Base-by-base conservation (phyloP, 2,888 invertebrate genomes). In the Ecliptopera silaceata region DNA sequence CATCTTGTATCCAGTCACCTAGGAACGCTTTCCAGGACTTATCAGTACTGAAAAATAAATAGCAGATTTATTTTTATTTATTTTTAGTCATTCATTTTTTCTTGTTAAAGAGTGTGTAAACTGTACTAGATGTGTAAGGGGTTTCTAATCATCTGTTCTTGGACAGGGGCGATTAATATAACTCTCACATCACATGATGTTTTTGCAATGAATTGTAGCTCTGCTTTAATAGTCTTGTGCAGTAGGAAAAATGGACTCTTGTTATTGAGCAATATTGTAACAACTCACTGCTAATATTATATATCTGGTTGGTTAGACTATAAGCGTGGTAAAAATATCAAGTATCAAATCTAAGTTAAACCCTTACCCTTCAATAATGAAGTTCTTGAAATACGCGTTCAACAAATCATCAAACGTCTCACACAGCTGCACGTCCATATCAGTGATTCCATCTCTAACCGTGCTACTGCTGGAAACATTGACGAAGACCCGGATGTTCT, bases 11-110 rank as follows among this genome's bases (percentile, higher is more conserved):
- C 97, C 97, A 97, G 65, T 97, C 96, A 0, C 95, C 96, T 59
- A 96, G 95, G 74, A 97, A 97, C 0, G 97, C 97, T 75, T 95
- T 94, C 97, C 97, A 97, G 5, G 97, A 96, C 71, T 94, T 94
- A 72, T 96, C 80, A 70, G 89, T 84, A 64, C 90, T 91, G 83
- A 42, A n/a, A 18, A 13, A 63, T 79, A 72, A 59, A 44, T 12
- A 3, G 18, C 13, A 13, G 4, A 36, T 8, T 13, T 36, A 6
- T 4, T 32, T 32, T 32, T 15, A 4, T 34, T 34, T 2, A 10
- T 31, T 31, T 32, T 5, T 29, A 29, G n/a, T n/a, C n/a, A n/a
- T n/a, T n/a, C n/a, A n/a, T n/a, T 20, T 20, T 3, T 20, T 20
- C 20, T 20, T 20, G 20, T 20, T 3, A 20, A 20, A 4, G 3